Base-by-base conservation (phyloP, 2,888 invertebrate species). In the Hirtodrosophila alboralis region DNA sequence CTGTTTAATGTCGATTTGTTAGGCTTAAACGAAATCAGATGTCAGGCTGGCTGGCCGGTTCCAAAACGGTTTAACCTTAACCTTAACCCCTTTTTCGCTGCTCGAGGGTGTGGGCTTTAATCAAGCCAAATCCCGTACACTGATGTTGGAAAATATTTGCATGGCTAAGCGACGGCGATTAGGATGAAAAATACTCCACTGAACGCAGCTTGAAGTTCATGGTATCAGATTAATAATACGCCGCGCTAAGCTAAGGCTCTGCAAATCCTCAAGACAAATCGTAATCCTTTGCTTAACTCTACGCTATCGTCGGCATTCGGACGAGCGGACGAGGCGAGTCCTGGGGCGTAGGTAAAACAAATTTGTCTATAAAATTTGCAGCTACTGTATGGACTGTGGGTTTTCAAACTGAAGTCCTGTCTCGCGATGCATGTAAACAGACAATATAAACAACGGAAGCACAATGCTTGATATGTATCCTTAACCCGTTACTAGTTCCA, bases 311-410 rank as follows among this genome's bases (percentile, higher is more conserved):
- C 68, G 69, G 52, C 51, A 54, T 51, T 6, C 23, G 33, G 44
- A 26, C 6, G 26, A 0, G 30, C 18, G 30, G 37, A 37, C 31
- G 9, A 45, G 48, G 60, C 58, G 58, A 66, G 63, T 59, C 30
- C 43, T 59, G 69, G 69, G 67, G 70, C 79, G 85, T 75, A 86
- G 88, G 88, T 88, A 86, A 72, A 78, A 84, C 84, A 85, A 86
- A 87, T 87, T 87, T 87, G 74, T n/a, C 47, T 47, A 62, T 30
- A 69, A 86, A 74, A 77, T 81, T 79, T 74, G 84, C 84, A 87
- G 84, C 84, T 87, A 79, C 87, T 75, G 87, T 86, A 36, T n/a
- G n/a, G n/a, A n/a, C 63, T 60, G 61, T 63, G 43, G 57, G 43
- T 26, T 7, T 16, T n/a, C 16, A 31, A 10, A 16, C 14, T 31